Evolutionary conservation across 2,888 invertebrate species (phyloP), one percentile per base, ranked within the genome.

Genomic region (Athalia circularis): DNA sequence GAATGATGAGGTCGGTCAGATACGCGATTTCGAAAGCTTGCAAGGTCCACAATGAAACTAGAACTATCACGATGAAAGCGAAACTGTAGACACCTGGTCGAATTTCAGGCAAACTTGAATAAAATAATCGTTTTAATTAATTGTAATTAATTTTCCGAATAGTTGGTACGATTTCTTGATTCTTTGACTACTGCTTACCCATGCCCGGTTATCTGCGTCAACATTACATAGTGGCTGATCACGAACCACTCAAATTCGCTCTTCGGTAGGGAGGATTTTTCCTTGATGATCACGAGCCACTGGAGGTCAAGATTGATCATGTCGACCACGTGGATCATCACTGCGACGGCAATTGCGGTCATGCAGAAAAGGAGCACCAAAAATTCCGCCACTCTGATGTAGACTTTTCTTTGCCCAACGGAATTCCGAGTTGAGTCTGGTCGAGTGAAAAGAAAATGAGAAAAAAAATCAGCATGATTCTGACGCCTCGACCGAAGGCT

Each of bases 181-280:
- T 9, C 50, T 48, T 11, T 67, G 3, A 29, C 29, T 2, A 43
- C 43, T 43, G 6, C 47, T 9, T 15, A 72, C 72, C 72, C 72
- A 72, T 72, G 72, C 47, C 72, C 59, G 47, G 72, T 59, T 72
- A 72, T 47, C 47, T 72, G 72, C 45, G 72, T 59, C 47, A 72
- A 59, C 57, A 72, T 72, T 8, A 72, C 47, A 59, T 72, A 72
- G 72, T 72, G 59, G 72, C 72, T 59, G 59, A 59, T 13, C 13
- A 72, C 13, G 15, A 57, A 72, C 72, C 72, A 72, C 15, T 72
- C 72, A 13, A 72, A 72, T 13, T 72, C 72, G 15, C 7, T 72
- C 3, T 11, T 72, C 45, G 72, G 72, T 59, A 59, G 47, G 7
- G 72, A 59, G 5, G 57, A 57, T 47, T 59, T 43, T 59, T 59